phyloP scores from a whole-genome alignment of 2,888 invertebrate species.

The Zygaena filipendulae region DNA sequence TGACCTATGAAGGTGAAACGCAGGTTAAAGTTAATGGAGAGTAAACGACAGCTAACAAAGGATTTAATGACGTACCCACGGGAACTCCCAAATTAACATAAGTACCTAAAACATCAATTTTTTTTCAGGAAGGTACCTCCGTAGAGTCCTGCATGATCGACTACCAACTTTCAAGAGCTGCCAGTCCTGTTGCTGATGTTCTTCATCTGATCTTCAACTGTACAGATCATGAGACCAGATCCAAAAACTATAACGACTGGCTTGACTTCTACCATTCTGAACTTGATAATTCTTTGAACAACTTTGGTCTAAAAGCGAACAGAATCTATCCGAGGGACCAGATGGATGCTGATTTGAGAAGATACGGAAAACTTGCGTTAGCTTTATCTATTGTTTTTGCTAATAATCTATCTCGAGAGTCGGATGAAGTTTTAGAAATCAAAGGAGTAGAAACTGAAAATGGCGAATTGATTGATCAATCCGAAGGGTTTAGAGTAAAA shows the following conservation, averaged over 20 bases:
- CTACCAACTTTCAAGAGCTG: constrained; percentile 23
- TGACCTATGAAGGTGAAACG: too few relatives aligned
- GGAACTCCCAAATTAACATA: too few relatives aligned
- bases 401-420: constrained; percentile 17
- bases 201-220: constrained; percentile 26
- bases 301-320: constrained; percentile 21
- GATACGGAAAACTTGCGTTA: constrained; percentile 20
- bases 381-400: constrained; percentile 15
- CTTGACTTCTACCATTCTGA: constrained; percentile 22
- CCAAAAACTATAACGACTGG: constrained; percentile 21
- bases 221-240: constrained; percentile 22
- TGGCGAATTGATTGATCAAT: too few relatives aligned
- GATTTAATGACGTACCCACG: too few relatives aligned
- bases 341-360: constrained; percentile 23
- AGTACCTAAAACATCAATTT: too few relatives aligned
- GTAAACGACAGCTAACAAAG: too few relatives aligned
- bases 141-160: too few relatives aligned
- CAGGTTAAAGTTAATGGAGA: too few relatives aligned
- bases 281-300: constrained; percentile 19
- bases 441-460: too few relatives aligned
- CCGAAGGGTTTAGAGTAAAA: background rate
- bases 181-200: constrained; percentile 21
- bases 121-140: constrained; percentile 21
- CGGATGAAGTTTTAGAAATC: constrained; percentile 20
- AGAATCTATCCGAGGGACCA: constrained; percentile 22